Percentiles rank a stretch among this genome's conserved stretches.
phyloP scores from a whole-genome alignment of 2,113 vertebrate genomes.

The Gulo gulo region DNA sequence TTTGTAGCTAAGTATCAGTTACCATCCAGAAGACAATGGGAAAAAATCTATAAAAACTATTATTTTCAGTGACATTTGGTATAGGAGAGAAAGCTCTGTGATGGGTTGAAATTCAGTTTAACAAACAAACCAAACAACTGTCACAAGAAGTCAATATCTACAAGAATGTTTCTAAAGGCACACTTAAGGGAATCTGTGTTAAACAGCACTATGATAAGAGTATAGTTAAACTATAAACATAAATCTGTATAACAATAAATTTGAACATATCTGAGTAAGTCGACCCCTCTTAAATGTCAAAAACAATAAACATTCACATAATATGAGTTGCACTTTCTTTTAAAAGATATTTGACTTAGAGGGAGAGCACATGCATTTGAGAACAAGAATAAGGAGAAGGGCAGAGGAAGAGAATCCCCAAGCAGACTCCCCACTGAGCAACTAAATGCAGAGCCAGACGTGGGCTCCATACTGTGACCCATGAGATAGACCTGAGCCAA shows the following conservation, averaged over 20 bases:
- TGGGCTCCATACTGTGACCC: not conserved
- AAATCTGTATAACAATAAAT: not conserved
- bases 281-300: not conserved
- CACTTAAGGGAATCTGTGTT: not conserved
- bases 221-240: not conserved
- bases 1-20: constrained; percentile 52
- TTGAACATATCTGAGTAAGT: not conserved
- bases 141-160: constrained; percentile 2
- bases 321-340: not conserved
- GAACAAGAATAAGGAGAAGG: not conserved
- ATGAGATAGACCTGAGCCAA: not conserved
- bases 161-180: not conserved
- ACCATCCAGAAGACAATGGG: constrained; percentile 33
- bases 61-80: constrained; percentile 40
- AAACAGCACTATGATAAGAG: not conserved
- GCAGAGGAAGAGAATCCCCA: not conserved
- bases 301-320: not conserved
- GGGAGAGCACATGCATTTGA: not conserved
- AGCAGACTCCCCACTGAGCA: not conserved
- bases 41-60: constrained; percentile 62
- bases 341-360: not conserved
- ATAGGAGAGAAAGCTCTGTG: not conserved
- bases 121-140: constrained; percentile 49
- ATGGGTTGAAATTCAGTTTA: constrained; percentile 54
- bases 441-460: not conserved